These are phyloP conservation scores for Pelecanoides urinatrix DNA, from an alignment of 2,113 vertebrate species.

Conservation along the genomic window DNA sequence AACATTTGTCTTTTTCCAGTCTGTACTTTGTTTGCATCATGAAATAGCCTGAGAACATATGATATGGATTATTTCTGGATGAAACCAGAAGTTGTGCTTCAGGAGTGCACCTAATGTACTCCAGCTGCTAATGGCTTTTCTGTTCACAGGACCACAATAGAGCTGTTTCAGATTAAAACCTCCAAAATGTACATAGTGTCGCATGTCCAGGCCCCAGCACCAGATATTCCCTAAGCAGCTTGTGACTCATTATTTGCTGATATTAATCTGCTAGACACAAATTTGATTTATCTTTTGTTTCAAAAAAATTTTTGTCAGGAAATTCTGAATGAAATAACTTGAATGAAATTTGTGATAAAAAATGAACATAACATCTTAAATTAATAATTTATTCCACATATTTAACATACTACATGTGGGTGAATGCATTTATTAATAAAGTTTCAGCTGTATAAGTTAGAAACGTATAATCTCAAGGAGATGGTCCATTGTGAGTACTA, in stretches of 20 bases:
- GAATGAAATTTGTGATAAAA: background rate
- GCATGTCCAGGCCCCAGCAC: background rate
- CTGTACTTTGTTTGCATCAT: background rate
- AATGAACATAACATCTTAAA: background rate
- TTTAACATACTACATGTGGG: background rate
- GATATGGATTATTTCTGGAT: background rate
- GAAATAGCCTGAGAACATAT: background rate
- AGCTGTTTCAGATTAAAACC: background rate
- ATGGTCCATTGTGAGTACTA: background rate
- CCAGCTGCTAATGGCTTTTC: background rate
- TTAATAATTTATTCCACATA: background rate
- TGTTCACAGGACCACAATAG: background rate
- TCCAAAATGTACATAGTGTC: background rate
- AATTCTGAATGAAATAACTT: background rate
- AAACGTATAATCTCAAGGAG: background rate
- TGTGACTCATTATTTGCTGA: background rate
- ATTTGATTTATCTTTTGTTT: background rate
- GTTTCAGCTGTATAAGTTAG: background rate
- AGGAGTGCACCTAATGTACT: background rate
- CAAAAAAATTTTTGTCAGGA: background rate
- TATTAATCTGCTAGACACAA: background rate
- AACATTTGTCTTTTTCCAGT: background rate
- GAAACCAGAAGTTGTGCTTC: background rate
- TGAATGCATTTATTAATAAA: background rate
- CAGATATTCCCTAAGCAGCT: background rate